Evolutionary conservation across 2,888 invertebrate genomes (phyloP), one percentile per base, ranked within the genome.

Genomic region (Philereme transversata): DNA sequence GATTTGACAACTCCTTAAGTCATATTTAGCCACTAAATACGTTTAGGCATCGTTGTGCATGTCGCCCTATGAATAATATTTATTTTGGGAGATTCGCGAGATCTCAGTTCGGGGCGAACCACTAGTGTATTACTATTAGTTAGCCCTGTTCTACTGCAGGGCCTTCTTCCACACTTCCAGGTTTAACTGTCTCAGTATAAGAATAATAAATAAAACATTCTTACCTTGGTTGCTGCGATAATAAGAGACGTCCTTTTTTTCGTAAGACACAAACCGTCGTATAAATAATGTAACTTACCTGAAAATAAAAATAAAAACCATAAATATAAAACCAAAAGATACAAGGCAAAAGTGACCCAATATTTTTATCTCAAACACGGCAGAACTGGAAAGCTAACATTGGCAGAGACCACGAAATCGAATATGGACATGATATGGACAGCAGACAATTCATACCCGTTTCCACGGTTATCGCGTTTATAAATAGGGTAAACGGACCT

Each of bases 401-500:
- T 57, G 57, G 48, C 63, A 53, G 49, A 58, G 63, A 64, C 62
- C 51, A 56, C 57, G 58, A 57, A 65, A 52, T 64, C 67, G 62
- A 74, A 70, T 64, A 73, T 70, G 64, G 64, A 75, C 73, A 71
- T 64, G 66, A 63, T 52, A 56, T 52, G 56, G 69, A 75, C 63
- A 67, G 67, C 65, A 64, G 58, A 70, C 70, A 66, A 72, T 73
- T 73, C 69, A 73, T 71, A 73, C 63, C 59, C 62, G 65, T 68
- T 71, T 63, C 60, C 63, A 64, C 55, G 51, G 67, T 67, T 71
- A 75, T 73, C 75, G 73, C 68, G 65, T 68, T 69, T 73, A 74
- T 75, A 74, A 76, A 75, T 71, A 73, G 72, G 66, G 70, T 76
- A 75, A 77, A 76, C 69, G 73, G 60, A 68, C 73, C 72, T 72